Evolutionary conservation across 1,140 invertebrate species (phyloP), one percentile per base, ranked within the genome.

Genomic region (Cyclargus thomasi): DNA sequence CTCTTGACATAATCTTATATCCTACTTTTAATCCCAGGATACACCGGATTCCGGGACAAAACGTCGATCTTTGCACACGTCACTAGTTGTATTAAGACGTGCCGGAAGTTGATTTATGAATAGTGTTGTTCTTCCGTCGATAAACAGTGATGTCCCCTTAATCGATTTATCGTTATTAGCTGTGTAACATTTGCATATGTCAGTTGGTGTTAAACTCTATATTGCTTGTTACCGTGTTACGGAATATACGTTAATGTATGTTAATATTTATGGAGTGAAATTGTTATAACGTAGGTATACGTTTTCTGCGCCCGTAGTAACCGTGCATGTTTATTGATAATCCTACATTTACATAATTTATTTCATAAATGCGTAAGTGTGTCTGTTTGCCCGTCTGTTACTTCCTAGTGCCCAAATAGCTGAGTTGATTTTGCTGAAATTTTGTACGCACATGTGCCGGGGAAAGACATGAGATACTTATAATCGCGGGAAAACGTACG

Each of bases 51-150:
- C 74, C 79, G 79, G 79, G 78, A 85, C 72, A 47, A 47, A 16
- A 47, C 1, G 39, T 47, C 39, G 39, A 47, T 71, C 53, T 74
- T 74, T 77, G 69, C 63, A 64, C 62, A 77, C 83, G 73, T 84
- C 85, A 83, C 84, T 85, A 82, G 85, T 83, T 81, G 83, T 85
- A 86, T 83, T 85, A 86, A 86, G 80, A 85, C 76, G 72, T 78
- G 77, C 77, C 77, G 74, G 74, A 80, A 80, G 75, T 77, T 88
- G 83, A 88, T 85, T 88, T 86, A 88, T 81, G 74, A 64, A 47
- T 47, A 47, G 39, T 47, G 39, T 47, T 47, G 74, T 53, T 59
- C 70, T 70, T 72, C 73, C 74, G 76, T 75, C 75, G 82, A 75
- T 77, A 81, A 68, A 47, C 6, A 84, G 82, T 75, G 82, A 72